These are phyloP conservation scores for Heliconius hewitsoni DNA, from an alignment of 1,140 invertebrate genomes.

Conservation along the genomic window DNA sequence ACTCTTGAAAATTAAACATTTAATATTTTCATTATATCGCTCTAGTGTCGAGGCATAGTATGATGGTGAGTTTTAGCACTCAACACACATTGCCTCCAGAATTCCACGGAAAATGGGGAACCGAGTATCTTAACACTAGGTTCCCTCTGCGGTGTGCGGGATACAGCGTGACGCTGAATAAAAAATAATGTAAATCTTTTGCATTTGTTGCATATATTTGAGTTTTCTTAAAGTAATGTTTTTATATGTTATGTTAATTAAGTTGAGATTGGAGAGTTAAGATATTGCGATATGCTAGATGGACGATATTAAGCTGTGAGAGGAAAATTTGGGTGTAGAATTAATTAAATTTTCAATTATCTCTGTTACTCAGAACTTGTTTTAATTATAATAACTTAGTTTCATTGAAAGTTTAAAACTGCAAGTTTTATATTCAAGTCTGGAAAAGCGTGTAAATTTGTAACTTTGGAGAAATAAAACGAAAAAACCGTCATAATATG, in stretches of 20 bases:
- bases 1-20: too few species aligned
- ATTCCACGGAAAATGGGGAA: too few species aligned
- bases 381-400: neutral
- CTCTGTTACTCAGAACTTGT: neutral
- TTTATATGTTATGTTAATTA: conserved; percentile 2
- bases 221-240: neutral
- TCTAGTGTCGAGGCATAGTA: too few species aligned
- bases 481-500: conserved; percentile 28
- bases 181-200: neutral
- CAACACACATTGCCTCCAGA: too few species aligned
- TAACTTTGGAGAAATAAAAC: neutral
- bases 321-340: neutral
- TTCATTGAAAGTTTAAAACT: neutral
- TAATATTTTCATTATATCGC: too few species aligned
- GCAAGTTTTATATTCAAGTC: neutral
- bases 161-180: too few species aligned
- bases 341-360: conserved; percentile 1
- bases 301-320: neutral
- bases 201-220: neutral
- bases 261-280: neutral
- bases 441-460: neutral
- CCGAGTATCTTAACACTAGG: too few species aligned
- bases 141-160: too few species aligned
- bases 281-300: neutral
- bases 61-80: too few species aligned